Conservation (phyloP, 2,888 invertebrate genomes). For the Epicampocera succincta region DNA sequence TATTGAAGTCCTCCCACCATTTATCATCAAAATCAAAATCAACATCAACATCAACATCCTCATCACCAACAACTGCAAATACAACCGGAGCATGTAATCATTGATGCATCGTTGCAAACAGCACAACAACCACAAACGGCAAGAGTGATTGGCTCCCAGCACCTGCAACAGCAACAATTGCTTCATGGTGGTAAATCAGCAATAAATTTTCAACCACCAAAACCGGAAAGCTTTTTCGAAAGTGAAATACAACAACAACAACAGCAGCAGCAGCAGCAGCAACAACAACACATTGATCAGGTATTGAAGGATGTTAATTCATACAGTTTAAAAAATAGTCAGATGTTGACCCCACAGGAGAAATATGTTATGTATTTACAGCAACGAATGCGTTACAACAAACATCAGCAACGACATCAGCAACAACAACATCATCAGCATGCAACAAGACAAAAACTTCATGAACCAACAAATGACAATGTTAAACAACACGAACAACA, state of each 20-base stretch:
- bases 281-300: conserved; percentile 67
- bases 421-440: conserved; percentile 56
- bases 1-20: conserved; percentile 60
- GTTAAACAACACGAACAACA: conserved; percentile 41
- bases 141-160: conserved; percentile 71
- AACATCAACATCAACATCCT: conserved; percentile 51
- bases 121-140: conserved; percentile 70
- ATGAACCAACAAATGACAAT: conserved; percentile 35
- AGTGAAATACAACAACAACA: conserved; percentile 60
- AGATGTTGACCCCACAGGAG: conserved; percentile 79
- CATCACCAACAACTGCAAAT: conserved; percentile 51
- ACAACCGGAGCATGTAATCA: conserved; percentile 51
- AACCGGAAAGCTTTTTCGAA: conserved; percentile 69
- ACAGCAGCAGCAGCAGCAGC: conserved; percentile 65
- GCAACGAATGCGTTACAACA: conserved; percentile 77
- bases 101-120: conserved; percentile 63
- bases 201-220: conserved; percentile 68
- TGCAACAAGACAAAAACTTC: conserved; percentile 53
- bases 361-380: conserved; percentile 80
- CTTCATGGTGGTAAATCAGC: conserved; percentile 59
- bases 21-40: conserved; percentile 62
- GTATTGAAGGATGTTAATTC: conserved; percentile 63
- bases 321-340: conserved; percentile 70
- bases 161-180: conserved; percentile 67
- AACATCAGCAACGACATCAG: conserved; percentile 71